phyloP scores from a whole-genome alignment of 2,888 invertebrate genomes.

The Auanema sp. region DNA sequence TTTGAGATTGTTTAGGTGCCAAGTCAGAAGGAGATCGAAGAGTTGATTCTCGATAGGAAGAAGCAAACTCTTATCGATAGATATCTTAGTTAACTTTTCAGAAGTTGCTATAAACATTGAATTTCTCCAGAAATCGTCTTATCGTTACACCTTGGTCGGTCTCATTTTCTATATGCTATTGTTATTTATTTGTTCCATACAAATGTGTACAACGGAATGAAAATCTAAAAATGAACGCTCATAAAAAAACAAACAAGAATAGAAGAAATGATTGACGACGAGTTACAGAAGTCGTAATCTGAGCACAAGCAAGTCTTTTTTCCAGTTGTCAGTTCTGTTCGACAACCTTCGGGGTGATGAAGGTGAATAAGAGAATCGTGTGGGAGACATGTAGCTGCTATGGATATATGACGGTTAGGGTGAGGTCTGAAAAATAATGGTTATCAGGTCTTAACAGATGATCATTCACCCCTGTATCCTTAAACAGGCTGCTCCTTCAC shows the following conservation, averaged over 20 bases:
- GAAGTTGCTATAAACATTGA: no score
- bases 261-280: no score
- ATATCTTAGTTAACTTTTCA: constrained; percentile 65
- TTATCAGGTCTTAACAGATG: neutral
- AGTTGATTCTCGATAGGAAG: constrained; percentile 83
- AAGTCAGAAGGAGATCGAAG: constrained; percentile 71
- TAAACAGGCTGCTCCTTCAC: constrained; percentile 46
- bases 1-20: constrained; percentile 20
- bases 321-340: constrained; percentile 34
- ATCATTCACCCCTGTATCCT: constrained; percentile 32
- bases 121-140: no score
- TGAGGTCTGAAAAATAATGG: constrained; percentile 25
- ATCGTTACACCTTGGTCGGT: no score
- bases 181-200: no score
- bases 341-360: constrained; percentile 40
- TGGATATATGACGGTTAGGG: constrained; percentile 25
- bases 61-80: constrained; percentile 87
- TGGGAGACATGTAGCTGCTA: constrained; percentile 41
- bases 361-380: constrained; percentile 41
- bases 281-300: constrained; percentile 38
- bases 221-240: no score
- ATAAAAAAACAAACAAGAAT: no score
- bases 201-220: no score
- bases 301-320: constrained; percentile 40
- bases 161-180: no score